Conservation (phyloP, 1,140 invertebrate genomes). For the Potamilus streckersoni region DNA sequence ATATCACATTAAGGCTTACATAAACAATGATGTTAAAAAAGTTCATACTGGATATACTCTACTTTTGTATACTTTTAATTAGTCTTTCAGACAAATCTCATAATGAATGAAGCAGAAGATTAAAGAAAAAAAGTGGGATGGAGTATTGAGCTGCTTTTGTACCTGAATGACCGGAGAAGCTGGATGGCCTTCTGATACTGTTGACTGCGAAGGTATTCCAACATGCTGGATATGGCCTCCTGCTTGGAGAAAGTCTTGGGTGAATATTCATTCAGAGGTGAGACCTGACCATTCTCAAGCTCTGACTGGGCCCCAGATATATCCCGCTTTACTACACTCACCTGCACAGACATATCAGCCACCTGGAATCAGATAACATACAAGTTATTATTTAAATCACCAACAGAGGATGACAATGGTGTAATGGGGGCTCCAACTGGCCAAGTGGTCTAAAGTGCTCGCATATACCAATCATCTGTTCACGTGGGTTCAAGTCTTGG, state of each 20-base stretch:
- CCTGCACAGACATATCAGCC: slow-evolving; percentile 64
- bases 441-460: no score
- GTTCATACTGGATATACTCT: no score
- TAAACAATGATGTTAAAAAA: no score
- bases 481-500: no score
- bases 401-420: background rate
- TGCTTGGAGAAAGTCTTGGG: slow-evolving; percentile 67
- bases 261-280: slow-evolving; percentile 68
- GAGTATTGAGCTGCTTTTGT: background rate
- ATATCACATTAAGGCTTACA: no score
- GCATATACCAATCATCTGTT: no score
- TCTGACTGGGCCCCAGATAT: slow-evolving; percentile 62
- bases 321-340: slow-evolving; percentile 60
- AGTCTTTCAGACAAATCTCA: no score
- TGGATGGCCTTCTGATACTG: slow-evolving; percentile 77
- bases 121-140: no score
- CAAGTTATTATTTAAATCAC: background rate
- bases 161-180: slow-evolving; percentile 72
- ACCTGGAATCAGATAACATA: slow-evolving; percentile 47
- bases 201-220: slow-evolving; percentile 75
- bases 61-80: no score
- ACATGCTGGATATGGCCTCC: slow-evolving; percentile 72
- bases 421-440: no score
- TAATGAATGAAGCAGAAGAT: no score
- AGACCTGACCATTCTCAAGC: slow-evolving; percentile 65